phyloP scores from a whole-genome alignment of 2,888 invertebrate species.

The Muscina levida region DNA sequence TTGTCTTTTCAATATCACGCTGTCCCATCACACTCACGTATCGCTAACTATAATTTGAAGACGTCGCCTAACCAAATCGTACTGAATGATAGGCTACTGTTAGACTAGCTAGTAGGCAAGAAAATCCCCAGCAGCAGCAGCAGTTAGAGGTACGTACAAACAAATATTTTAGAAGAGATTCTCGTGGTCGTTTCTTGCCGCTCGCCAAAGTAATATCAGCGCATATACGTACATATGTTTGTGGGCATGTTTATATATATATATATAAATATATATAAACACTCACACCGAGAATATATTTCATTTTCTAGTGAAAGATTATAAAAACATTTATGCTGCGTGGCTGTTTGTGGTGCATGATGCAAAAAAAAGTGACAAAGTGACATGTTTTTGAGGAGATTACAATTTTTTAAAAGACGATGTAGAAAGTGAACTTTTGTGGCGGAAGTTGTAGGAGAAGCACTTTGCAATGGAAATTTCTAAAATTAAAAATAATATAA shows the following conservation, averaged over 20 bases:
- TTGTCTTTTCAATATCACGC: slow-evolving; percentile 38
- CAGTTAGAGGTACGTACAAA: slow-evolving; percentile 61
- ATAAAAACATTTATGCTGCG: slow-evolving; percentile 23
- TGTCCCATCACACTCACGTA: slow-evolving; percentile 56
- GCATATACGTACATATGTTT: slow-evolving; percentile 22
- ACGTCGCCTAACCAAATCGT: slow-evolving; percentile 62
- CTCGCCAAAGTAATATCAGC: slow-evolving; percentile 51
- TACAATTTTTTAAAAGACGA: too few species aligned
- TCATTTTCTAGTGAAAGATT: background rate
- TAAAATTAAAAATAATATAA: too few species aligned
- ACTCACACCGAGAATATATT: slow-evolving; percentile 35
- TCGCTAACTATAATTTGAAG: slow-evolving; percentile 52
- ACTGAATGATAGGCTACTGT: slow-evolving; percentile 63
- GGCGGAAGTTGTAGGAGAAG: too few species aligned
- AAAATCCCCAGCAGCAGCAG: slow-evolving; percentile 56
- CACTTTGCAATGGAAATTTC: too few species aligned
- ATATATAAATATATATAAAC: slow-evolving; percentile 20
- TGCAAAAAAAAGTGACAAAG: too few species aligned
- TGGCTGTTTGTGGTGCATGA: too few species aligned
- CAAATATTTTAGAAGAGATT: slow-evolving; percentile 60
- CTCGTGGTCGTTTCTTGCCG: slow-evolving; percentile 5
- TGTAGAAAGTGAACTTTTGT: too few species aligned
- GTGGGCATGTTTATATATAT: slow-evolving; percentile 11
- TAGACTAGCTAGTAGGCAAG: slow-evolving; percentile 60
- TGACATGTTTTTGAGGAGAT: too few species aligned